phyloP scores from a whole-genome alignment of 2,797 vertebrate species.

The Brotula barbata region DNA sequence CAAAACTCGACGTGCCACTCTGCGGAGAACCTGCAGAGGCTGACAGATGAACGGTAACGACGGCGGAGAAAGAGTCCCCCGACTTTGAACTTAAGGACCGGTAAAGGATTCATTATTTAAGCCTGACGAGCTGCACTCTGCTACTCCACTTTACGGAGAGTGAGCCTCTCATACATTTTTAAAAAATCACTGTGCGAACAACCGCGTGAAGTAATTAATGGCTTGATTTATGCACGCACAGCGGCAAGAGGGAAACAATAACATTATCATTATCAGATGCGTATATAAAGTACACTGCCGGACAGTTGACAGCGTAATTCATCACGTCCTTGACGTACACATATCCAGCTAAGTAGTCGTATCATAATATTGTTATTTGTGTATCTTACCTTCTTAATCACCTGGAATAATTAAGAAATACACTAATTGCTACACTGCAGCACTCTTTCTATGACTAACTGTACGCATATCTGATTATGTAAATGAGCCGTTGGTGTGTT shows the following conservation, averaged over 20 bases:
- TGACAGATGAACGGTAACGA: constrained; percentile 39
- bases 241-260: constrained; percentile 30
- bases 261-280: background rate
- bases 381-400: background rate
- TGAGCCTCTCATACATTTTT: constrained; percentile 24
- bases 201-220: constrained; percentile 13
- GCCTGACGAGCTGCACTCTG: constrained; percentile 24
- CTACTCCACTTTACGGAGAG: constrained; percentile 40
- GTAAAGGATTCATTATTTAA: constrained; percentile 45
- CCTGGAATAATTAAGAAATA: background rate
- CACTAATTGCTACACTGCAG: constrained; percentile 1
- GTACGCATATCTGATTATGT: constrained; percentile 11
- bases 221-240: constrained; percentile 8
- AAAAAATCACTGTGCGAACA: constrained; percentile 7
- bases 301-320: no score
- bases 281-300: no score
- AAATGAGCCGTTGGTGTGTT: constrained; percentile 24
- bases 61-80: constrained; percentile 35
- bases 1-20: constrained; percentile 25
- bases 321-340: no score
- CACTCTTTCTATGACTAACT: constrained; percentile 23
- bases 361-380: background rate
- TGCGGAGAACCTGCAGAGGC: constrained; percentile 22
- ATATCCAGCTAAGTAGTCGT: no score
- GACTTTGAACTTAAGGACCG: constrained; percentile 34